Evolutionary conservation across 1,140 invertebrate genomes (phyloP).

Genomic region (Augochlora pura): DNA sequence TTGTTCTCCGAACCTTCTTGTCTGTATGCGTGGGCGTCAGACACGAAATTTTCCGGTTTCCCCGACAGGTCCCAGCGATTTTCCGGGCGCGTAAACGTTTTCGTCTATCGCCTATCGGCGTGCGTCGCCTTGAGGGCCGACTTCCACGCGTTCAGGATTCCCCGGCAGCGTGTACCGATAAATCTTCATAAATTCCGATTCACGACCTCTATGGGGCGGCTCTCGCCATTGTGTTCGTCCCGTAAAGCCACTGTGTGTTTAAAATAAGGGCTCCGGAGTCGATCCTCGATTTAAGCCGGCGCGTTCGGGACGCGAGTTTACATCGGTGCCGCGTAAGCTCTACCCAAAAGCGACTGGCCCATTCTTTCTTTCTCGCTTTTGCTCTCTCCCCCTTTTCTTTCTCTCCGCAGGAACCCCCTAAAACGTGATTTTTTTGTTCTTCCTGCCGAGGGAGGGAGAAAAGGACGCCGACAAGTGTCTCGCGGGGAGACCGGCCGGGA

Average conservation of each 20-base stretch:
- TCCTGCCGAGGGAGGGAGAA: background rate
- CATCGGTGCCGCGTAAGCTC: slow-evolving; percentile 43
- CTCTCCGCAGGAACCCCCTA: background rate
- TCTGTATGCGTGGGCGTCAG: background rate
- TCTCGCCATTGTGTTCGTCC: slow-evolving; percentile 31
- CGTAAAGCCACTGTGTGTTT: slow-evolving; percentile 42
- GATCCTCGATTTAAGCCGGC: slow-evolving; percentile 44
- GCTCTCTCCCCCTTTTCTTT: too few relatives aligned
- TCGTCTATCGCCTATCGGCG: background rate
- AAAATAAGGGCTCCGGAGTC: slow-evolving; percentile 45
- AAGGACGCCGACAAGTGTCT: background rate
- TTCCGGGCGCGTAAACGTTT: background rate
- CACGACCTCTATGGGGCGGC: slow-evolving; percentile 32
- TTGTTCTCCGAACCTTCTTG: background rate
- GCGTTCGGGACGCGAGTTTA: slow-evolving; percentile 32
- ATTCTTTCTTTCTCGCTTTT: too few relatives aligned
- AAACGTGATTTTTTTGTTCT: slow-evolving; percentile 11
- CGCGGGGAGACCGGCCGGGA: background rate
- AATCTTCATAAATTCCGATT: slow-evolving; percentile 51
- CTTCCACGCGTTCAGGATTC: slow-evolving; percentile 23
- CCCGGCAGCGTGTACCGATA: slow-evolving; percentile 31
- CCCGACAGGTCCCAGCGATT: background rate
- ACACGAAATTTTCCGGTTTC: background rate
- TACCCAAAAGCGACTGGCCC: slow-evolving; percentile 15
- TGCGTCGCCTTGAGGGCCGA: background rate